Conservation (phyloP, 1,140 invertebrate genomes). For the Orussus abietinus region DNA sequence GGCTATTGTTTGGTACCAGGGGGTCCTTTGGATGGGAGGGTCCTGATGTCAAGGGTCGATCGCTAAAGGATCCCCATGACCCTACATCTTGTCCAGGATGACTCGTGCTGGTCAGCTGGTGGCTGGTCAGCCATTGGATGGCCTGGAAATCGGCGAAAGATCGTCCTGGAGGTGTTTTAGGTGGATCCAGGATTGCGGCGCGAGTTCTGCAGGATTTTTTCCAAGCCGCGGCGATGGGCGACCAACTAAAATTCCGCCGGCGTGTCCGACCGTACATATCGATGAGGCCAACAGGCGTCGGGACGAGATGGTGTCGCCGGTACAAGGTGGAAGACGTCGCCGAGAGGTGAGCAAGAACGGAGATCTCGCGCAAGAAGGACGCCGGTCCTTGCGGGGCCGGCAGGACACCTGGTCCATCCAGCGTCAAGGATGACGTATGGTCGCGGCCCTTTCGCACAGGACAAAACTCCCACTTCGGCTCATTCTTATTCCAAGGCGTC, state of each 20-base stretch:
- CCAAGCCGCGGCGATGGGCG: no score
- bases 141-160: no score
- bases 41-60: no score
- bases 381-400: slow-evolving; percentile 29
- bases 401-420: slow-evolving; percentile 32
- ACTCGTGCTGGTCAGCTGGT: no score
- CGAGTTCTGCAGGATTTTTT: no score
- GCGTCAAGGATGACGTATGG: slow-evolving; percentile 47
- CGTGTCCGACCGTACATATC: slow-evolving; percentile 48
- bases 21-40: no score
- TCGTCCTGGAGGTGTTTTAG: no score
- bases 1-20: no score
- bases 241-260: slow-evolving; percentile 51
- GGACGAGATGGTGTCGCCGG: slow-evolving; percentile 32
- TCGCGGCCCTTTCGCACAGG: slow-evolving; percentile 19
- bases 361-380: slow-evolving; percentile 41
- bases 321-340: slow-evolving; percentile 42
- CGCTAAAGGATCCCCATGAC: no score
- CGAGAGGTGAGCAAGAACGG: slow-evolving; percentile 34
- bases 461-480: slow-evolving; percentile 22
- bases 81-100: no score
- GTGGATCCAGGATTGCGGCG: no score
- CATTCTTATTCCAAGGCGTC: slow-evolving; percentile 36
- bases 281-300: slow-evolving; percentile 39
- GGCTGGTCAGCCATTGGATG: no score